Percentiles rank a stretch among this genome's conserved stretches.
Evolutionary conservation across 2,797 vertebrate species (phyloP).

Genomic region (Threskiornis aethiopicus): DNA sequence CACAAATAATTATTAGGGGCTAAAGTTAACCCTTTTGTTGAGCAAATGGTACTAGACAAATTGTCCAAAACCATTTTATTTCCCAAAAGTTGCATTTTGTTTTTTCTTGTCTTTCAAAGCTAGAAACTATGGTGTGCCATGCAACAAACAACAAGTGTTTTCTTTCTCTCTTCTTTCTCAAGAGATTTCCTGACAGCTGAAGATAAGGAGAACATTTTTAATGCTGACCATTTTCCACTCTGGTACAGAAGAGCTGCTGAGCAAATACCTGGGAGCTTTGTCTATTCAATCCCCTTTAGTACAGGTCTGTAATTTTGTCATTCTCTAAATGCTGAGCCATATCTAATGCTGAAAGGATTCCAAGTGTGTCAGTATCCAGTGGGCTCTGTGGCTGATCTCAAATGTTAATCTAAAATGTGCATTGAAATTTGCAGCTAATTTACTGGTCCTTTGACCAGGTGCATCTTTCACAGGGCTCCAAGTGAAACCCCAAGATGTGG

Average conservation of each 20-base stretch:
- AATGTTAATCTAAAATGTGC: not conserved
- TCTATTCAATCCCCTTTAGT: slow-evolving; percentile 95
- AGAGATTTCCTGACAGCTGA: slow-evolving; percentile 97
- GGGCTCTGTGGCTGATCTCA: not conserved
- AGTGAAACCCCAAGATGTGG: not conserved
- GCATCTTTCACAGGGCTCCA: not conserved
- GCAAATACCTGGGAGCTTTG: slow-evolving; percentile 94
- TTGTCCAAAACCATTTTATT: not conserved
- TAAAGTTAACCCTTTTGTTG: not conserved
- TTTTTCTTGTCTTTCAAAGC: not conserved
- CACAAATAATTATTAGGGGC: not conserved
- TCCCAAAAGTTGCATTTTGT: not conserved
- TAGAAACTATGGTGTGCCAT: not conserved
- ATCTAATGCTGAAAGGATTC: not conserved
- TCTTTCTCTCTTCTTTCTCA: slow-evolving; percentile 76
- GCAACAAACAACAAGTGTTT: not conserved
- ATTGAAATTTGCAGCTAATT: not conserved
- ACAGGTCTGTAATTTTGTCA: slow-evolving; percentile 78
- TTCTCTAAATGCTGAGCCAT: not conserved
- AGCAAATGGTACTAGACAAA: not conserved
- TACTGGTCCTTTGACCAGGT: not conserved
- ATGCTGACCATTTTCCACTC: slow-evolving; percentile 95
- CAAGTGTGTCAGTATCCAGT: not conserved
- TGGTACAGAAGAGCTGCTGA: slow-evolving; percentile 98
- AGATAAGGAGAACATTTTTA: slow-evolving; percentile 96